Conservation (phyloP, 1,140 invertebrate species). For the Mizuhopecten yessoensis region DNA sequence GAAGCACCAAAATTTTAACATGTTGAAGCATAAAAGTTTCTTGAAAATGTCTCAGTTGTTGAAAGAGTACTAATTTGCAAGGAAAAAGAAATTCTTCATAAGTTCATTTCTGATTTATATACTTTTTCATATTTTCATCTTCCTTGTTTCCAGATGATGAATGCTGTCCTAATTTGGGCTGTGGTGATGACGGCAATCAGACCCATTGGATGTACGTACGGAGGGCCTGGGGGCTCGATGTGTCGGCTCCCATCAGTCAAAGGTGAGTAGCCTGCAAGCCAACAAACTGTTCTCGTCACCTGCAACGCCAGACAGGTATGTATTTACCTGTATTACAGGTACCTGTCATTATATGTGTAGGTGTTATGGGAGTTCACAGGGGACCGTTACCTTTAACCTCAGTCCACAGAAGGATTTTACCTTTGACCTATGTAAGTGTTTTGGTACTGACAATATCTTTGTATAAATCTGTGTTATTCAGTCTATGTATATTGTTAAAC, state of each 20-base stretch:
- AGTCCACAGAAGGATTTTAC: background rate
- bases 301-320: background rate
- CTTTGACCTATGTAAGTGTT: slow-evolving; percentile 20
- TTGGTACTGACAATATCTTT: slow-evolving; percentile 17
- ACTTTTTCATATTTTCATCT: too few species aligned
- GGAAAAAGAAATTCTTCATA: too few species aligned
- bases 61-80: too few species aligned
- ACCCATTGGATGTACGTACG: background rate
- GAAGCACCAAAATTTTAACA: too few species aligned
- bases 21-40: too few species aligned
- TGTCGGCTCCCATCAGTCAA: background rate
- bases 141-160: background rate
- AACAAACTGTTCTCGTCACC: background rate
- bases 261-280: background rate
- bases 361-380: background rate
- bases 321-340: background rate
- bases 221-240: background rate
- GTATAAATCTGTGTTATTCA: background rate
- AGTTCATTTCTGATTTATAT: too few species aligned
- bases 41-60: too few species aligned
- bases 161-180: background rate
- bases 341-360: background rate
- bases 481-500: background rate
- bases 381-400: background rate
- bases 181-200: background rate